Base-by-base conservation (phyloP, 2,888 invertebrate species). In the Eupithecia tripunctaria region DNA sequence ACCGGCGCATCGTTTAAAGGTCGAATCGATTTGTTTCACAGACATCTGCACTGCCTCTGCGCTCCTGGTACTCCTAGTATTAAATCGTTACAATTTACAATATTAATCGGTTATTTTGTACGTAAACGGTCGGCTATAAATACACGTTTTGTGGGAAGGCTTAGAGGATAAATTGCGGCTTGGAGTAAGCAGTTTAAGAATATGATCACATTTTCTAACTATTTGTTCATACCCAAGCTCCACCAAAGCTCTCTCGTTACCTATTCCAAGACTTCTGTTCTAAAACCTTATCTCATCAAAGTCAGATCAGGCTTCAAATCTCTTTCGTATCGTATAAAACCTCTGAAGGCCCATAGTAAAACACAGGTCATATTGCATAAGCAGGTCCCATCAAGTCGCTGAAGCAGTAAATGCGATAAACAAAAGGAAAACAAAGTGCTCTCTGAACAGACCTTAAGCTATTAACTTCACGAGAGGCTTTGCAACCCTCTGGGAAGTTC, bases 61-160 rank as follows among this genome's bases (percentile, higher is more conserved):
- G 81, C 83, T 84, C 84, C 86, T 79, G 82, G 82, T 84, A 82
- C 82, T 74, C 38, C 69, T 68, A 51, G 82, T 88, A 87, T 86
- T 88, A 91, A 92, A 91, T 92, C 81, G 90, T 89, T 87, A 88
- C 88, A 86, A 90, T 91, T 91, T 89, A 85, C 85, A 88, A 88
- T 89, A 91, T 91, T 91, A 91, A 92, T 92, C 86, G 90, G 85
- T 88, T 87, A 89, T 90, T 91, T 90, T 89, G 88, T 88, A 82
- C 81, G 82, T 83, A 85, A 89, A 88, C 82, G 83, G 85, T 84
- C 74, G 70, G 81, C 84, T 84, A 90, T 90, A 90, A 88, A 89
- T 91, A 87, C 81, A 77, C 76, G 84, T 84, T 84, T 86, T 84
- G 82, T 83, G 79, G 74, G 79, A 78, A 73, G 71, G 73, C 67